These are phyloP conservation scores for Megathymus violae DNA, from an alignment of 1,140 invertebrate species.

Conservation along the genomic window DNA sequence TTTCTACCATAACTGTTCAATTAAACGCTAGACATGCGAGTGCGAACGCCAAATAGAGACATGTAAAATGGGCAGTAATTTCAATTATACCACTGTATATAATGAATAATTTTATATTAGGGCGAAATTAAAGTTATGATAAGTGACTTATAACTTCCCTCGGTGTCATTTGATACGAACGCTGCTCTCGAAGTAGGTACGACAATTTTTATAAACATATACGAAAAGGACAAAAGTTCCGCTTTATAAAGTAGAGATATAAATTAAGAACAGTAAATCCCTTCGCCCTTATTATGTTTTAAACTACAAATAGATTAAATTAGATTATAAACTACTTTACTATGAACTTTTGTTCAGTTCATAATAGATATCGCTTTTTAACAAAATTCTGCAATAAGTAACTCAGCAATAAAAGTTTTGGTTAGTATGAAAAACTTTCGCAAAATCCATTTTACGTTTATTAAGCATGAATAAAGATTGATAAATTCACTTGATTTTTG, in stretches of 20 bases:
- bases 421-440: too few relatives aligned
- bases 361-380: too few relatives aligned
- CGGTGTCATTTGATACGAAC: too few relatives aligned
- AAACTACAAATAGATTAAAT: too few relatives aligned
- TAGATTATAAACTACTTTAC: too few relatives aligned
- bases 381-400: too few relatives aligned
- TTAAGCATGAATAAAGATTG: too few relatives aligned
- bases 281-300: constrained; percentile 15
- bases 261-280: constrained; percentile 56
- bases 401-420: too few relatives aligned
- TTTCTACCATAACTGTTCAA: constrained; percentile 13
- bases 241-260: constrained; percentile 61
- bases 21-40: constrained; percentile 25
- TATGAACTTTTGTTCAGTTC: too few relatives aligned
- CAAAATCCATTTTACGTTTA: too few relatives aligned
- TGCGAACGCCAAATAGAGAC: constrained; percentile 19
- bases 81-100: constrained; percentile 39
- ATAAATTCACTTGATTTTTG: too few relatives aligned
- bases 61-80: constrained; percentile 45
- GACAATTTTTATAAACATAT: constrained; percentile 60
- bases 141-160: constrained; percentile 37
- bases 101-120: constrained; percentile 37
- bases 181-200: too few relatives aligned
- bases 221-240: constrained; percentile 55
- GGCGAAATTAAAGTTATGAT: constrained; percentile 23